A percentile compares a stretch with the other conserved stretches of the same genome.
Evolutionary conservation across 1,140 invertebrate genomes (phyloP).

Genomic region (Drosophila arizonae): DNA sequence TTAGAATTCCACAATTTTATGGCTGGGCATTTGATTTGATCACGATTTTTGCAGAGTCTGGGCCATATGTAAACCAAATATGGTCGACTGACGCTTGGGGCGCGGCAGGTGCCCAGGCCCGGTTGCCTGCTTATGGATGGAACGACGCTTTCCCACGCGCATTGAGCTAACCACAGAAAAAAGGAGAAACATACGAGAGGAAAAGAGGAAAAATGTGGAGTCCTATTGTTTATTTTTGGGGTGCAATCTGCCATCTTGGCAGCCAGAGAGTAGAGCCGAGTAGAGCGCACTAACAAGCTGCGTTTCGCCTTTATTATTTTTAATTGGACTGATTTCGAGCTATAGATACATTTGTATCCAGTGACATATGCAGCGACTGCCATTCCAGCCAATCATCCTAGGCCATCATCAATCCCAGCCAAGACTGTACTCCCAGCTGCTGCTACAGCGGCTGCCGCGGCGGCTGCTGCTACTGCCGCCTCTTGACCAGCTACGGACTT

Average conservation of each 20-base stretch:
- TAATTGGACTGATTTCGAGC: constrained; percentile 78
- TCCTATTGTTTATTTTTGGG: constrained; percentile 61
- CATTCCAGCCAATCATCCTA: constrained; percentile 66
- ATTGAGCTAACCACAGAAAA: background rate
- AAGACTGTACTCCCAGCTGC: constrained; percentile 22
- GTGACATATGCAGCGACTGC: constrained; percentile 59
- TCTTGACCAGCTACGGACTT: constrained; percentile 42
- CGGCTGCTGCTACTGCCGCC: background rate
- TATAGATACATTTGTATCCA: constrained; percentile 74
- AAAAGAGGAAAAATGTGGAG: constrained; percentile 7
- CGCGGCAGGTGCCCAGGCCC: constrained; percentile 59
- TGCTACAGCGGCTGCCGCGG: constrained; percentile 19
- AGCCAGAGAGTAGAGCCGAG: constrained; percentile 2
- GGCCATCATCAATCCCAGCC: constrained; percentile 63
- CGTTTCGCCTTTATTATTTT: constrained; percentile 75
- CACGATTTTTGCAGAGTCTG: constrained; percentile 53
- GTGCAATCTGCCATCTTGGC: constrained; percentile 74
- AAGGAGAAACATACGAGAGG: too few species aligned
- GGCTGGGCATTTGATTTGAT: constrained; percentile 69
- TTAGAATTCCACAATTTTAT: constrained; percentile 72
- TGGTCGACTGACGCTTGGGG: constrained; percentile 43
- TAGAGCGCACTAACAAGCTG: constrained; percentile 63
- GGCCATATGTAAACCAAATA: constrained; percentile 43
- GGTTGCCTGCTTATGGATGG: constrained; percentile 15
- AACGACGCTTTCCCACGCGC: constrained; percentile 63